Evolutionary conservation across 2,113 vertebrate species (phyloP).

Genomic region (Sceloporus tristichus): DNA sequence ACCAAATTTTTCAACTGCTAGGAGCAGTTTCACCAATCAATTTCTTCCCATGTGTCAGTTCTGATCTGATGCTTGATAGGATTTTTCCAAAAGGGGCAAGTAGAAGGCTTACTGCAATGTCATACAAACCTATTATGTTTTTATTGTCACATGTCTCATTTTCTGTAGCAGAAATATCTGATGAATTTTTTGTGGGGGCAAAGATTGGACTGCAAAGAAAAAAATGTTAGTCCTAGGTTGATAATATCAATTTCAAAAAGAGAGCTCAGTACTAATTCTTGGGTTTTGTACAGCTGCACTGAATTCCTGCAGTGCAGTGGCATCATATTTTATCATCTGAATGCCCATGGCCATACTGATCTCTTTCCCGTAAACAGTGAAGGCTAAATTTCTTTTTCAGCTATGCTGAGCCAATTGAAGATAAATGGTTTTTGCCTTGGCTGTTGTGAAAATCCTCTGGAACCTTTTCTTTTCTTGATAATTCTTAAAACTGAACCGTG

Average conservation of each 20-base stretch:
- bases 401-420: neutral
- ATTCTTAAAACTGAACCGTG: neutral
- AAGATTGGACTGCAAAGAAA: neutral
- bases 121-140: neutral
- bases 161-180: neutral
- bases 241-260: neutral
- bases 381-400: conserved; percentile 9
- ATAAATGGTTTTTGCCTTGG: conserved; percentile 23
- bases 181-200: neutral
- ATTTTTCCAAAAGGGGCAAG: too few relatives aligned
- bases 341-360: conserved; percentile 1
- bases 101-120: neutral
- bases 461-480: neutral
- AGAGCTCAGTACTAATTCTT: neutral
- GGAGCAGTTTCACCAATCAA: neutral
- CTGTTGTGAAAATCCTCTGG: neutral
- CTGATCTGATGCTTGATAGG: neutral
- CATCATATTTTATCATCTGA: conserved; percentile 11
- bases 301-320: conserved; percentile 6
- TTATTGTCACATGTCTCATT: neutral
- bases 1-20: neutral
- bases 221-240: too few relatives aligned
- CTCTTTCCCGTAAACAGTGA: conserved; percentile 8
- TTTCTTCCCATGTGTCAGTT: neutral
- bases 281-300: conserved; percentile 17